Conservation (phyloP, 1,140 invertebrate species). For the Panagrolaimus sp. region DNA sequence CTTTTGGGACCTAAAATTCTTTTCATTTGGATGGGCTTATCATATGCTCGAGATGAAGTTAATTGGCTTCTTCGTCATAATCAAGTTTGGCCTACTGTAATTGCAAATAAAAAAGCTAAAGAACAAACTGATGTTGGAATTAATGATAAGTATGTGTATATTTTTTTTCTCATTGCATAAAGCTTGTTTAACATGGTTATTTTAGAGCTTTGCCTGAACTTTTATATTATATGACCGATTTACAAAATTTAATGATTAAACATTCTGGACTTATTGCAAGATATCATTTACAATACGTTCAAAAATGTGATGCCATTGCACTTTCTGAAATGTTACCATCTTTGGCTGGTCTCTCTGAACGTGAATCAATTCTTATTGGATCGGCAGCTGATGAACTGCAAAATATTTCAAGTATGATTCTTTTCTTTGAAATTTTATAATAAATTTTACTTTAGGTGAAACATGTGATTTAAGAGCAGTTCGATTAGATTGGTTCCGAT, state of each 20-base stretch:
- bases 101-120: slow-evolving; percentile 69
- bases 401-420: slow-evolving; percentile 16
- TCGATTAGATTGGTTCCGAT: slow-evolving; percentile 89
- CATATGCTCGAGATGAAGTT: slow-evolving; percentile 90
- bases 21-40: slow-evolving; percentile 89
- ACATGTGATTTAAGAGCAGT: slow-evolving; percentile 70
- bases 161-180: no score
- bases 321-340: slow-evolving; percentile 70
- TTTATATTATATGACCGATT: slow-evolving; percentile 94
- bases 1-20: slow-evolving; percentile 76
- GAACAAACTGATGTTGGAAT: slow-evolving; percentile 58
- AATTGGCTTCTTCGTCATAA: slow-evolving; percentile 91
- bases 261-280: slow-evolving; percentile 84
- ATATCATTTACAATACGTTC: slow-evolving; percentile 68
- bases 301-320: slow-evolving; percentile 85
- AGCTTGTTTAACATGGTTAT: no score
- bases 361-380: slow-evolving; percentile 30
- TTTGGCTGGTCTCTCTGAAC: slow-evolving; percentile 24
- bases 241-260: slow-evolving; percentile 64
- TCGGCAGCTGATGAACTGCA: slow-evolving; percentile 22
- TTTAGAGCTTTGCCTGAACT: slow-evolving; percentile 80
- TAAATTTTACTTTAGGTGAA: slow-evolving; percentile 23
- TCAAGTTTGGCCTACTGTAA: slow-evolving; percentile 75
- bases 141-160: slow-evolving; percentile 26
- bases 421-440: neutral